phyloP scores from a whole-genome alignment of 2,797 vertebrate genomes.

The Bradypodion pumilum region DNA sequence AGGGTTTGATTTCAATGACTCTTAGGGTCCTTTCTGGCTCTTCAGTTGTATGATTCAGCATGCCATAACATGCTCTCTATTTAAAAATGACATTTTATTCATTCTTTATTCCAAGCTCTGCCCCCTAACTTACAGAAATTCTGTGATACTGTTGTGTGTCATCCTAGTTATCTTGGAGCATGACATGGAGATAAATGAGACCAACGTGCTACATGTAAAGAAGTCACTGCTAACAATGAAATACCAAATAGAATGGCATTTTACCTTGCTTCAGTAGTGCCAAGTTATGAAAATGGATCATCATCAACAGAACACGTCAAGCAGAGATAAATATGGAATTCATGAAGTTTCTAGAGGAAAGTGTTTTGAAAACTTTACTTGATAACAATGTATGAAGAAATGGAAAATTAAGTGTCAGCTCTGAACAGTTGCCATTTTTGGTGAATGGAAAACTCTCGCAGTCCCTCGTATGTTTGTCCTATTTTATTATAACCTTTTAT shows the following conservation, averaged over 20 bases:
- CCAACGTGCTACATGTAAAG: background rate
- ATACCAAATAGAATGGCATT: background rate
- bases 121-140: background rate
- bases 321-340: background rate
- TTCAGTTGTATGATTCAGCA: too few relatives aligned
- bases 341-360: background rate
- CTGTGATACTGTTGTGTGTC: background rate
- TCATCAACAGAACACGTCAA: background rate
- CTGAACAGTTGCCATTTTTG: slow-evolving; percentile 20
- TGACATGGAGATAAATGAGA: background rate
- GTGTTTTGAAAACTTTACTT: slow-evolving; percentile 20
- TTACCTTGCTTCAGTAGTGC: background rate
- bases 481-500: slow-evolving; percentile 40
- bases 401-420: slow-evolving; percentile 39
- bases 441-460: slow-evolving; percentile 38
- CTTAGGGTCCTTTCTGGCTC: too few relatives aligned
- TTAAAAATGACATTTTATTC: background rate
- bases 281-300: background rate
- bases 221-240: background rate
- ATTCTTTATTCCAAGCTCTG: background rate
- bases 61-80: too few relatives aligned
- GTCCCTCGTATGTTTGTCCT: slow-evolving; percentile 23
- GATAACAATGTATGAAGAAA: background rate
- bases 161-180: background rate
- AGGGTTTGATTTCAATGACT: too few relatives aligned